Evolutionary conservation across 2,888 invertebrate genomes (phyloP).

Genomic region (Sympetrum striolatum): DNA sequence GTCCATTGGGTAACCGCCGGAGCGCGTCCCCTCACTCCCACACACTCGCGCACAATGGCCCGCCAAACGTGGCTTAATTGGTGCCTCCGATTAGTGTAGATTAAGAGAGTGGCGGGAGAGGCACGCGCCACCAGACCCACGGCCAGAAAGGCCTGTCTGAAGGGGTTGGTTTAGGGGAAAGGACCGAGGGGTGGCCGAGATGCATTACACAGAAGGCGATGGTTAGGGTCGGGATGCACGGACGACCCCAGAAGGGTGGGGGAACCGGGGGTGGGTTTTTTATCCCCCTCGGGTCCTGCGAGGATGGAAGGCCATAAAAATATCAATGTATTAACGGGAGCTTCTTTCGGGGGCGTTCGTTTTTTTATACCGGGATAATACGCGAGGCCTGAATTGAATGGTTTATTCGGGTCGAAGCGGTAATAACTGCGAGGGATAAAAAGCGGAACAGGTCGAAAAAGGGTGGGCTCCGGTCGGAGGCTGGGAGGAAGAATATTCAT

Average conservation of each 20-base stretch:
- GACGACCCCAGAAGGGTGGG: not conserved
- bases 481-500: not conserved
- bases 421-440: not conserved
- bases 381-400: not conserved
- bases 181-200: not conserved
- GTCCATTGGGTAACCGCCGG: slow-evolving; percentile 7
- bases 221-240: not conserved
- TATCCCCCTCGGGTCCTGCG: not conserved
- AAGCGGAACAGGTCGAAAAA: not conserved
- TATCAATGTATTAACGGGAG: not conserved
- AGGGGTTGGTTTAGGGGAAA: not conserved
- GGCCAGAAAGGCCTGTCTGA: not conserved
- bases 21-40: not conserved
- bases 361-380: not conserved
- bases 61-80: slow-evolving; percentile 25
- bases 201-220: not conserved
- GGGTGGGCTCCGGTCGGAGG: not conserved
- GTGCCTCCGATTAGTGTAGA: slow-evolving; percentile 30
- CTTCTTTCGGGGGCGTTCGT: not conserved
- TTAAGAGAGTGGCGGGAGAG: slow-evolving; percentile 2
- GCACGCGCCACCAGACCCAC: not conserved
- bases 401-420: not conserved
- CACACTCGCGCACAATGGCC: not conserved
- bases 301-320: not conserved
- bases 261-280: not conserved